Conservation (phyloP, 1,140 invertebrate genomes). For the Euwallacea similis region DNA sequence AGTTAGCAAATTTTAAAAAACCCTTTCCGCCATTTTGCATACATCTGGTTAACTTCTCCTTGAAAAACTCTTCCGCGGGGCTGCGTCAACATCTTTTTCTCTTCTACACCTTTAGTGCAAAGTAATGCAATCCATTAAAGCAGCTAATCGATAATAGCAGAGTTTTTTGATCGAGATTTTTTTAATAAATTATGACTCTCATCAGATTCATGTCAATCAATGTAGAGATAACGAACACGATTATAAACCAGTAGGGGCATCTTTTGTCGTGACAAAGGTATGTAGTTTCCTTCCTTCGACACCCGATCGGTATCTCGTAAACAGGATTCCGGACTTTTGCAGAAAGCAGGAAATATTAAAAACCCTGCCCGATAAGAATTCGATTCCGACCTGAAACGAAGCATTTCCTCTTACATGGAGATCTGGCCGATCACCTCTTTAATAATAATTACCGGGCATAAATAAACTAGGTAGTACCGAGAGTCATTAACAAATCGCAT, state of each 20-base stretch:
- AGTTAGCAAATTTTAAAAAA: neutral
- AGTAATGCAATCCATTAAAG: too few species aligned
- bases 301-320: slow-evolving; percentile 19
- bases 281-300: slow-evolving; percentile 21
- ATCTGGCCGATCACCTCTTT: slow-evolving; percentile 30
- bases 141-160: too few species aligned
- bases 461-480: slow-evolving; percentile 22
- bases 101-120: too few species aligned
- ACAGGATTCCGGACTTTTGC: slow-evolving; percentile 23
- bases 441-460: slow-evolving; percentile 31
- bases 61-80: too few species aligned
- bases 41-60: too few species aligned
- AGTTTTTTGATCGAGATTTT: too few species aligned
- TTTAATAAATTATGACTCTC: too few species aligned
- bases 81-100: too few species aligned
- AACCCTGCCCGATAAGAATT: slow-evolving; percentile 26
- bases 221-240: neutral
- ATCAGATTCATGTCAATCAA: slow-evolving; percentile 3
- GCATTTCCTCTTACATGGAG: slow-evolving; percentile 30
- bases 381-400: slow-evolving; percentile 25
- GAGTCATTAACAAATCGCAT: slow-evolving; percentile 33
- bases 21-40: neutral
- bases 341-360: slow-evolving; percentile 32
- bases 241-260: slow-evolving; percentile 9
- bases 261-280: neutral